Conservation (phyloP, 2,888 invertebrate genomes). For the Bhutanitis thaidina region DNA sequence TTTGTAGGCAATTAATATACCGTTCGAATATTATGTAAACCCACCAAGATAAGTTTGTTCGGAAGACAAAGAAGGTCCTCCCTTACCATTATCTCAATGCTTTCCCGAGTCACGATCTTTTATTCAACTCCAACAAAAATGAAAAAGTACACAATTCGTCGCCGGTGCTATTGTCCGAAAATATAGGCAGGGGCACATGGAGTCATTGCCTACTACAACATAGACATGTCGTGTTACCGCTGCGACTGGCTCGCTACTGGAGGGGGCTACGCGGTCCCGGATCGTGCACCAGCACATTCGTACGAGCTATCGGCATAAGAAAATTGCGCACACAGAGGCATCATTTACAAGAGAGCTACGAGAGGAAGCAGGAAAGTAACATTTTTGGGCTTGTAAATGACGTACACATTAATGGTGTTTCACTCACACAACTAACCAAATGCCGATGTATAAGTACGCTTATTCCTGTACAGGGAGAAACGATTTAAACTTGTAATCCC, state of each 20-base stretch:
- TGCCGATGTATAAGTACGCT: conserved; percentile 46
- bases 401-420: conserved; percentile 65
- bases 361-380: conserved; percentile 69
- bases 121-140: conserved; percentile 66
- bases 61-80: conserved; percentile 42
- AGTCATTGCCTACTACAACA: conserved; percentile 50
- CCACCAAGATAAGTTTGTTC: conserved; percentile 38
- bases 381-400: conserved; percentile 73
- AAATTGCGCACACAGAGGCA: conserved; percentile 47
- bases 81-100: conserved; percentile 48
- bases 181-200: conserved; percentile 38
- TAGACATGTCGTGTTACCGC: conserved; percentile 64
- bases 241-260: conserved; percentile 70
- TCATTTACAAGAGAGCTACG: conserved; percentile 49
- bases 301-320: conserved; percentile 45
- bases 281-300: conserved; percentile 61
- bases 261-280: conserved; percentile 75
- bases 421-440: conserved; percentile 49
- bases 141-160: conserved; percentile 63
- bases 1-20: conserved; percentile 33
- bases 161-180: conserved; percentile 48
- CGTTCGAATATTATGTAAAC: conserved; percentile 44
- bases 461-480: conserved; percentile 57
- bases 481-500: conserved; percentile 77
- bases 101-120: conserved; percentile 58